Base-by-base conservation (phyloP, 2,797 vertebrate species). In the Acanthurus tractus region DNA sequence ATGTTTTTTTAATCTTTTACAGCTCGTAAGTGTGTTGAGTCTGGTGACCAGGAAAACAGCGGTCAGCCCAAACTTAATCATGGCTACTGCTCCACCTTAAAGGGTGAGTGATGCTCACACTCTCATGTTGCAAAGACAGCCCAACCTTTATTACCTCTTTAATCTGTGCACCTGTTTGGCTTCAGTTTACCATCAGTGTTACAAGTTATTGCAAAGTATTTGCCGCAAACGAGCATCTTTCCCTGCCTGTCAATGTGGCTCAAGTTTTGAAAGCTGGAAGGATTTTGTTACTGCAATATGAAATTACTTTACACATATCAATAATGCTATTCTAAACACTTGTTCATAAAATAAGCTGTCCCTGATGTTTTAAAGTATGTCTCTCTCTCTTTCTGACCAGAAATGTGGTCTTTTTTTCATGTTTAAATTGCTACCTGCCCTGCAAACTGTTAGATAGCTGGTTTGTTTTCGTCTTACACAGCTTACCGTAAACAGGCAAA, bases 11-110 rank as follows among this genome's bases (percentile, higher is more conserved):
- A 46, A 6, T 76, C 7, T 78, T 56, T 46, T 45, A 71, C 85
- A 96, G 95, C 94, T 79, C 84, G 93, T 3, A 96, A 92, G 66
- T 96, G 95, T 87, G 92, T 0, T 6, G 11, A 18, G 13, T 42
- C 74, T n/a, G 73, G 81, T 54, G 95, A 95, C 0, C 93, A 86
- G 45, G 94, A 95, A 1, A 67, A 64, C 44, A 12, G 8, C 22
- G 1, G 13, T 20, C 87, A 88, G 48, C 48, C 72, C 38, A 25
- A 62, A 17, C 73, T 92, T 0, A 18, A 93, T 52, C 0, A 0
- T 1, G 25, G 2, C 40, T 95, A 95, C 88, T 94, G 94, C 80
- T 82, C 55, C 52, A 92, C 90, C 13, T 85, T 96, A 62, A 96
- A 94, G 88, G 92, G 95, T 96, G 58, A 92, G 92, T 66, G 10